Evolutionary conservation across 1,140 invertebrate genomes (phyloP).

Genomic region (Aphidius ervi): DNA sequence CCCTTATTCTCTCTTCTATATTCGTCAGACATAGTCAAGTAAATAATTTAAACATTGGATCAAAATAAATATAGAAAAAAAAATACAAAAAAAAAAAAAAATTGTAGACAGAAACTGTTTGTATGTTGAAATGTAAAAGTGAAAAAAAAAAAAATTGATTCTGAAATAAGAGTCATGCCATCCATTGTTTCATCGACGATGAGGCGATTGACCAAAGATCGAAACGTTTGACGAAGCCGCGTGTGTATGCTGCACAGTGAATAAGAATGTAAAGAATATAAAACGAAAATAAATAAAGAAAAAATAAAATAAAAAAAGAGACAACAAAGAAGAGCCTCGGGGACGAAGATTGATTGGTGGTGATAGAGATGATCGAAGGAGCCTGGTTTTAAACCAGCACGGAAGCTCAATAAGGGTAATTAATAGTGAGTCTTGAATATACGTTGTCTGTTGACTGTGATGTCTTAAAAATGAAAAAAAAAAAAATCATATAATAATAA

Average conservation of each 20-base stretch:
- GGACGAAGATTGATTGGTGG: constrained; percentile 42
- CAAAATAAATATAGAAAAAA: no score
- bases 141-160: no score
- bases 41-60: no score
- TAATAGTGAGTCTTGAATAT: constrained; percentile 30
- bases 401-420: constrained; percentile 43
- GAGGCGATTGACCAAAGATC: constrained; percentile 31
- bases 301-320: background rate
- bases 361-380: constrained; percentile 44
- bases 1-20: no score
- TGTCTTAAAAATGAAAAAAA: no score
- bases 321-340: constrained; percentile 15
- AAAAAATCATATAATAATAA: no score
- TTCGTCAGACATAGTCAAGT: no score
- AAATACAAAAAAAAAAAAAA: no score
- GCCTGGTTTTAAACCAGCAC: constrained; percentile 34
- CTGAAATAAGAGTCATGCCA: constrained; percentile 30
- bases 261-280: no score
- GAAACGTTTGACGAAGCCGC: constrained; percentile 27
- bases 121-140: no score
- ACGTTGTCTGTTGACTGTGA: background rate
- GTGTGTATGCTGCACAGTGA: background rate
- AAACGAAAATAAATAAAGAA: background rate
- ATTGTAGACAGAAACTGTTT: no score
- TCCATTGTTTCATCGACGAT: constrained; percentile 41